Conservation (phyloP, 2,888 invertebrate species). For the Mythimna albipuncta region DNA sequence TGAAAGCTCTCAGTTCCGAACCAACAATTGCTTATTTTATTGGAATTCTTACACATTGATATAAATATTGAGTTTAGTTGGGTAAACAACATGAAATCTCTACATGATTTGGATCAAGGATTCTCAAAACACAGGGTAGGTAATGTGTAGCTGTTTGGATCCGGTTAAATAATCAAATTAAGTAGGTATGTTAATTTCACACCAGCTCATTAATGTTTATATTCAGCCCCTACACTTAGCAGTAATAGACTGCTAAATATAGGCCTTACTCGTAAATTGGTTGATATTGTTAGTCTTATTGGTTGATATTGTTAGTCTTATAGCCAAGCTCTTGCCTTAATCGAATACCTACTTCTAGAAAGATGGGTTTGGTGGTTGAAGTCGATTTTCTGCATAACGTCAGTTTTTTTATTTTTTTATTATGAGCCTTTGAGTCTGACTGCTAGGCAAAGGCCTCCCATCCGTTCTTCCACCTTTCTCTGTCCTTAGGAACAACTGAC, state of each 20-base stretch:
- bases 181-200: conserved; percentile 22
- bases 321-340: conserved; percentile 2
- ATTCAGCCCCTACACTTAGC: conserved; percentile 14
- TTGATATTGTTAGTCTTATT: conserved; percentile 26
- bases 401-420: too few species aligned
- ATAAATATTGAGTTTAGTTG: conserved; percentile 11
- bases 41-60: conserved; percentile 7
- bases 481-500: too few species aligned
- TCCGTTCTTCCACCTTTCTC: too few species aligned
- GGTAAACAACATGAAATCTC: not conserved
- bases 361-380: not conserved
- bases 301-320: conserved; percentile 25
- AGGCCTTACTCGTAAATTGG: conserved; percentile 25
- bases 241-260: conserved; percentile 37
- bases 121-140: not conserved
- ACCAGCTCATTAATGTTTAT: conserved; percentile 40
- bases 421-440: too few species aligned
- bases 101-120: not conserved
- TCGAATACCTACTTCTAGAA: conserved; percentile 15
- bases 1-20: conserved; percentile 31
- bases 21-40: conserved; percentile 50
- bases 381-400: conserved; percentile 3
- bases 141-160: conserved; percentile 34
- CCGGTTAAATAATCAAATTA: conserved; percentile 28
- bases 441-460: too few species aligned